Conservation (phyloP, 2,888 invertebrate genomes). For the Stratiomys singularior region DNA sequence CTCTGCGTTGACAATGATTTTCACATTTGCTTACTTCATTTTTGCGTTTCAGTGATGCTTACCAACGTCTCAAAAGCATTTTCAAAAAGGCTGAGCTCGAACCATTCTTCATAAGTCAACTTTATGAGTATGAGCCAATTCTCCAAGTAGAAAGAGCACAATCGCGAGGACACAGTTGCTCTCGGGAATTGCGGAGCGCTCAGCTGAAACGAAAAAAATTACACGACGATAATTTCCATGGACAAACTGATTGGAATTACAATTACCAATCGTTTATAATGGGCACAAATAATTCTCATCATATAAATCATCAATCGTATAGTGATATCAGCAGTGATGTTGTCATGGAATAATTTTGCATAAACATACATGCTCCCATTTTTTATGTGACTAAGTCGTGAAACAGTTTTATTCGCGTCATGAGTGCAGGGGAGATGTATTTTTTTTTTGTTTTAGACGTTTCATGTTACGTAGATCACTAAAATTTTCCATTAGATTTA, state of each 20-base stretch:
- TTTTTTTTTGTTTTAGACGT: constrained; percentile 8
- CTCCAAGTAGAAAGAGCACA: constrained; percentile 60
- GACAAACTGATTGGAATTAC: constrained; percentile 27
- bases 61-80: constrained; percentile 57
- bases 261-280: constrained; percentile 19
- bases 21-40: no score
- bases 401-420: no score
- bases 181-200: constrained; percentile 57
- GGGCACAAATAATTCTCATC: background rate
- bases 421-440: no score
- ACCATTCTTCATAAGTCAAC: constrained; percentile 58
- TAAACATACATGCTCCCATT: background rate
- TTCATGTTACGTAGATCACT: background rate
- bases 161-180: constrained; percentile 59
- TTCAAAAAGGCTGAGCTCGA: constrained; percentile 59
- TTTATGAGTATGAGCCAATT: constrained; percentile 61
- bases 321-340: constrained; percentile 38
- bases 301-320: background rate
- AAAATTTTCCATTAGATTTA: constrained; percentile 21
- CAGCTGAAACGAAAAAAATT: constrained; percentile 58
- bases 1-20: no score
- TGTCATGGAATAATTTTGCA: constrained; percentile 32
- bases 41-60: constrained; percentile 56
- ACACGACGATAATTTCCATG: constrained; percentile 52
- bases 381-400: background rate